A percentile compares a stretch with the other conserved stretches of the same genome.
These are phyloP conservation scores for Musca domestica DNA, from an alignment of 1,140 invertebrate genomes.

Conservation along the genomic window DNA sequence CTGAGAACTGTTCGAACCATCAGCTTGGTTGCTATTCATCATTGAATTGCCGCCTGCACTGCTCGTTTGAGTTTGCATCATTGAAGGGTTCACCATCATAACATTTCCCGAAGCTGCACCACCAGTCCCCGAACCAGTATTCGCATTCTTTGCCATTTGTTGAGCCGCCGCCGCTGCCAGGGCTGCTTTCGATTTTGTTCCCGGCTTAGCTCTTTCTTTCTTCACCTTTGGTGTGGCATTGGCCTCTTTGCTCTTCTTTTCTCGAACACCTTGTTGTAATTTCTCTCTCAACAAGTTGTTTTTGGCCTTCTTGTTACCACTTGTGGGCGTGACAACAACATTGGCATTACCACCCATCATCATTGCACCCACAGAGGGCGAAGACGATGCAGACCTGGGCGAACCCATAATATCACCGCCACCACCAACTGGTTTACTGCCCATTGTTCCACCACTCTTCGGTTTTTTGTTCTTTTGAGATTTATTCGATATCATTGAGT, in stretches of 20 bases:
- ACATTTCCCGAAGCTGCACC: neutral
- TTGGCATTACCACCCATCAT: neutral
- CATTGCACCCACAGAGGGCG: constrained; percentile 25
- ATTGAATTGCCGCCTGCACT: constrained; percentile 30
- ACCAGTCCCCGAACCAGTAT: too few relatives aligned
- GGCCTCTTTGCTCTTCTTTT: constrained; percentile 41
- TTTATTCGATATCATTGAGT: constrained; percentile 48
- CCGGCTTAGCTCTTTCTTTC: constrained; percentile 48
- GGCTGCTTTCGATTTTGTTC: constrained; percentile 49
- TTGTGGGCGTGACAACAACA: neutral
- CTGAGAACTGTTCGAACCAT: constrained; percentile 50
- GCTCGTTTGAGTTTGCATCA: neutral
- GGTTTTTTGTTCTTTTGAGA: constrained; percentile 27
- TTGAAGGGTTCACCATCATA: neutral
- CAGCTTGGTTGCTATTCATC: constrained; percentile 4
- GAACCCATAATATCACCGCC: constrained; percentile 1
- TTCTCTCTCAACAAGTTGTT: constrained; percentile 47
- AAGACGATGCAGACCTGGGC: constrained; percentile 9
- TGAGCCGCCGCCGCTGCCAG: constrained; percentile 44
- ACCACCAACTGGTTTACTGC: neutral
- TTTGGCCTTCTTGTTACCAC: constrained; percentile 39
- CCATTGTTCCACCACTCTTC: neutral
- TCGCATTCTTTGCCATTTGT: constrained; percentile 28
- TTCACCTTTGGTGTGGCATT: constrained; percentile 34
- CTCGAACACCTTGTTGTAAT: constrained; percentile 51